phyloP scores from a whole-genome alignment of 2,888 invertebrate species.

The Zonitis immaculata region DNA sequence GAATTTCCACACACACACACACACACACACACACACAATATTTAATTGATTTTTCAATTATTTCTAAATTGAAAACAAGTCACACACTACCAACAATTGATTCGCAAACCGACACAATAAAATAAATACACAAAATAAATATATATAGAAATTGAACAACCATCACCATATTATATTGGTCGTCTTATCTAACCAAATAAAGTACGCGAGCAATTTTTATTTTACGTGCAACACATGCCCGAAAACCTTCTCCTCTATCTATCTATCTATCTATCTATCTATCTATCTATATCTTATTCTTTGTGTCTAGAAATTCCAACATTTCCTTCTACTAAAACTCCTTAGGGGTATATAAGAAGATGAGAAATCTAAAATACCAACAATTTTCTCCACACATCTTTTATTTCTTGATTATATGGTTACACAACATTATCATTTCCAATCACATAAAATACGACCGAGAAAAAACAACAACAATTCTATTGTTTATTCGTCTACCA shows the following conservation, averaged over 20 bases:
- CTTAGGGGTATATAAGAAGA: conserved; percentile 29
- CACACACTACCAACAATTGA: conserved; percentile 26
- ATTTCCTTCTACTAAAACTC: conserved; percentile 26
- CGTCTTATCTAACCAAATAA: conserved; percentile 29
- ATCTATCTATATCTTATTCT: too few species aligned
- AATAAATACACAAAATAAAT: conserved; percentile 26
- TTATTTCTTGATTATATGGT: not conserved
- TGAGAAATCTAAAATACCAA: conserved; percentile 18
- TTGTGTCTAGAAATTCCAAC: too few species aligned
- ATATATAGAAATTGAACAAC: not conserved
- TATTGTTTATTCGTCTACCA: too few species aligned
- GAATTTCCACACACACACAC: too few species aligned
- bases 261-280: too few species aligned
- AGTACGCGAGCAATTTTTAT: conserved; percentile 37
- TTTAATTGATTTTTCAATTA: too few species aligned
- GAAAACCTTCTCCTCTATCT: conserved; percentile 24
- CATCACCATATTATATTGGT: too few species aligned
- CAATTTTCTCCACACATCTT: conserved; percentile 1
- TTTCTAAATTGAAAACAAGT: conserved; percentile 32
- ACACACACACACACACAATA: too few species aligned
- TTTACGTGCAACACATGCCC: conserved; percentile 36
- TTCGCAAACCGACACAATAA: conserved; percentile 19
- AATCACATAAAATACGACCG: conserved; percentile 13
- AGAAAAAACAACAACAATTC: conserved; percentile 1
- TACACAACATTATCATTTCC: not conserved